These are phyloP conservation scores for Ictidomys tridecemlineatus DNA, from an alignment of 2,113 vertebrate genomes.

Conservation along the genomic window DNA sequence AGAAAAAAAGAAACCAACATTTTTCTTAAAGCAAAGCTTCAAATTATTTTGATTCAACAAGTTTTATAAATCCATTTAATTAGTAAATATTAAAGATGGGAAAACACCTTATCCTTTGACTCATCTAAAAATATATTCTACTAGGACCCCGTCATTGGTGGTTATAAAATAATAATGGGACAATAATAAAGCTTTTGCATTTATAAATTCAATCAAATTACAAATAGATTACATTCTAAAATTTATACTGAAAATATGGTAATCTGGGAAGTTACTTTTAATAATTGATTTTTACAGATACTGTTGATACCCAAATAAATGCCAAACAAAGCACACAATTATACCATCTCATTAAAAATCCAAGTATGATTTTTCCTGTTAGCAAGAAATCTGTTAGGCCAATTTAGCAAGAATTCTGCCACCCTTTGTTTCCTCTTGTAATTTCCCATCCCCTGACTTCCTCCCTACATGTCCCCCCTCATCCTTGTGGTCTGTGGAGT, in stretches of 20 bases:
- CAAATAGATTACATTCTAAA: neutral
- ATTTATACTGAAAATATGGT: neutral
- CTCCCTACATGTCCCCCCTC: neutral
- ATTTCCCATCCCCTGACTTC: neutral
- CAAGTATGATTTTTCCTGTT: neutral
- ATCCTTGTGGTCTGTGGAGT: neutral
- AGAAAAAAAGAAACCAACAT: neutral
- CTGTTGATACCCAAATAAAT: rapidly evolving
- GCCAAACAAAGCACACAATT: neutral
- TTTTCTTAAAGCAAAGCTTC: neutral
- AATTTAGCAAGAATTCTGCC: too few relatives aligned
- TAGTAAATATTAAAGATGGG: neutral
- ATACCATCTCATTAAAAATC: neutral
- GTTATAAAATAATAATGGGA: neutral
- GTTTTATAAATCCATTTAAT: neutral
- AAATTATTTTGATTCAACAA: neutral
- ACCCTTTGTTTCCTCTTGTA: too few relatives aligned
- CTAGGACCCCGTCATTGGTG: neutral
- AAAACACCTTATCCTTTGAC: neutral
- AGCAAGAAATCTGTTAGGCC: too few relatives aligned
- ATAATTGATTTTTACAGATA: neutral
- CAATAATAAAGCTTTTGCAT: neutral
- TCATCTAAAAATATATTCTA: neutral
- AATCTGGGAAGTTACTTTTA: neutral
- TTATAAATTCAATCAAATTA: neutral